Evolutionary conservation across 1,140 invertebrate genomes (phyloP).

Genomic region (Anastrepha obliqua): DNA sequence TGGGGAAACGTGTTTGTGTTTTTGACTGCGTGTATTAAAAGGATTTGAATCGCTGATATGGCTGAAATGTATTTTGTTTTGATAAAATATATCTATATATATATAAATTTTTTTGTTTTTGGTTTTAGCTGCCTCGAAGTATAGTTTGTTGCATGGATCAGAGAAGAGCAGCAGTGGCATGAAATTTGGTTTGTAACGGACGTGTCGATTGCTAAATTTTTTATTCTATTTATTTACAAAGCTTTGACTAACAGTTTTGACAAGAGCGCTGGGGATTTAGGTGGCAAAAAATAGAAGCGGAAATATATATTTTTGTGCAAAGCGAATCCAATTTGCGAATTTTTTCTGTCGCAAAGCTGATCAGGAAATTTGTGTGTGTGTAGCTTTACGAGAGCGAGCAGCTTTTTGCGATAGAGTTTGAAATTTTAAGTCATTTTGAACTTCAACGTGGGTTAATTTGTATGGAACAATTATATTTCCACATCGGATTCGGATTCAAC

Average conservation of each 20-base stretch:
- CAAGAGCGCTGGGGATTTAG: background rate
- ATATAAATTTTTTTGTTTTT: background rate
- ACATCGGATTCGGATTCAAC: too few species aligned
- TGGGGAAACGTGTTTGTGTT: slow-evolving; percentile 33
- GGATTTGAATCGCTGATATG: slow-evolving; percentile 39
- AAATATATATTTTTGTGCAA: background rate
- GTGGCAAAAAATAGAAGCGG: background rate
- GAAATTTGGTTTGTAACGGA: background rate
- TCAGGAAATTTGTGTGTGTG: background rate
- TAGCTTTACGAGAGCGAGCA: too few species aligned
- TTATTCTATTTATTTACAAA: slow-evolving; percentile 19
- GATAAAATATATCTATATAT: background rate
- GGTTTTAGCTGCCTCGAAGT: background rate
- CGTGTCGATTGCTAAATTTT: slow-evolving; percentile 21
- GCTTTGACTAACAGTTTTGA: slow-evolving; percentile 30
- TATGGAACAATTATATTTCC: too few species aligned
- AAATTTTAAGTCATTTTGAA: too few species aligned
- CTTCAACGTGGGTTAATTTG: too few species aligned
- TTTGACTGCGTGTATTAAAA: background rate
- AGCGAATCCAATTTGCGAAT: too few species aligned
- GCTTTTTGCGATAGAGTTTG: too few species aligned
- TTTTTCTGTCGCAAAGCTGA: background rate
- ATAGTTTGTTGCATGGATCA: background rate
- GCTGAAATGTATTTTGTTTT: background rate
- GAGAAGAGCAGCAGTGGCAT: background rate